A percentile compares a stretch with the other conserved stretches of the same genome.
phyloP scores from a whole-genome alignment of 1,140 invertebrate genomes.

The Platorchestia sp. region DNA sequence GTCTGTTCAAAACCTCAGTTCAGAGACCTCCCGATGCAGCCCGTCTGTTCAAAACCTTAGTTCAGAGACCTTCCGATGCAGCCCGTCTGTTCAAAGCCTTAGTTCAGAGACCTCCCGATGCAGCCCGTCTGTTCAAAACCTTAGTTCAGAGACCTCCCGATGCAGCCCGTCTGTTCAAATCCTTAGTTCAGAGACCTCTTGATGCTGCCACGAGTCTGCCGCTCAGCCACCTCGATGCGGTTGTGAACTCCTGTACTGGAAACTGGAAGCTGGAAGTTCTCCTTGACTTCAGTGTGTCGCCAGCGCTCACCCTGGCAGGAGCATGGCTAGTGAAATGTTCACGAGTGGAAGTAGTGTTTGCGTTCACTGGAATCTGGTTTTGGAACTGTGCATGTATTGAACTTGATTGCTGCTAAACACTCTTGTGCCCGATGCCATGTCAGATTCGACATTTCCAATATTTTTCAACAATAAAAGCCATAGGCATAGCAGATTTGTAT shows the following conservation, averaged over 20 bases:
- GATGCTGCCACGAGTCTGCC: neutral
- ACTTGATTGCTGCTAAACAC: neutral
- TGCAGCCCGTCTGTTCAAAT: no score
- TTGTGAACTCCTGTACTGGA: neutral
- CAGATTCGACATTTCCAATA: neutral
- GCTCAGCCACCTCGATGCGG: neutral
- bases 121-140: neutral
- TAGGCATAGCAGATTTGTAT: neutral
- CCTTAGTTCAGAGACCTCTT: no score
- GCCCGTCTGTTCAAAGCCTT: neutral
- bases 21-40: neutral
- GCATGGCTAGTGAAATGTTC: neutral
- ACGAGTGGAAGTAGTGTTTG: neutral
- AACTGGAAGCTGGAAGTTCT: neutral
- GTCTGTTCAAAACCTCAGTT: neutral
- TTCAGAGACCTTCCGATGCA: neutral
- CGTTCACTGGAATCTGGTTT: neutral
- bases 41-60: neutral
- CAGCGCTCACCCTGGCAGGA: neutral
- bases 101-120: neutral
- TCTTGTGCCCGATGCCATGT: neutral
- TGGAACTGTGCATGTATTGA: neutral
- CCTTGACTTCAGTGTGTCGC: neutral
- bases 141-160: no score
- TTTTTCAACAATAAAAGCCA: neutral